Base-by-base conservation (phyloP, 2,888 invertebrate genomes). In the Eupeodes luniger region DNA sequence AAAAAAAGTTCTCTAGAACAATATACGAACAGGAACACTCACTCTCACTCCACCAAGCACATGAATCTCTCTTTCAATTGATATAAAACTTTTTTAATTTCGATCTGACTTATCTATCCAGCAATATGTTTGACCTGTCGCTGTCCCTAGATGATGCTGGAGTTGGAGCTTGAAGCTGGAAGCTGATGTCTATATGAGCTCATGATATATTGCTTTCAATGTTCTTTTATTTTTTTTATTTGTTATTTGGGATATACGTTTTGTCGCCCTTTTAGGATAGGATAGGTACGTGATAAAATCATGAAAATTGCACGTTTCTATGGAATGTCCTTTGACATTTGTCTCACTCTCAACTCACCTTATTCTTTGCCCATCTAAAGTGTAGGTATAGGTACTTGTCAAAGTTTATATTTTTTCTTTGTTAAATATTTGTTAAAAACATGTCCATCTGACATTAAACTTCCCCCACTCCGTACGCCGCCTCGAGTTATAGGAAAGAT, bases 371-470 rank as follows among this genome's bases (percentile, higher is more conserved):
- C 16, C 40, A 40, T 40, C 6, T 40, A 7, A 40, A 7, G 9
- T 40, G 40, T 40, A 40, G 40, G 40, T 40, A 5, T 40, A 40
- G 53, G 36, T 53, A 40, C 69, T 69, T 69, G 69, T 70, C 55
- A 70, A 55, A 70, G 49, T 55, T 70, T 9, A 14, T 34, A 19
- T 40, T 69, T 40, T 11, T 66, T 19, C 53, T 10, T 66, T 67
- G 34, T 53, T 67, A 67, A 67, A 67, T 67, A 67, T 67, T 67
- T 70, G 69, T 70, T 69, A 69, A 69, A 69, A 69, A 69, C 66
- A 67, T 67, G 69, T 53, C 34, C 36, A 2, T 69, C 16, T 9
- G 53, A 53, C n/a, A 69, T 49, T 36, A 57, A 70, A 57, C 57
- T 44, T 44, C 40, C 14, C 44, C 57, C 40, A 40, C 40, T 9